Evolutionary conservation across 2,888 invertebrate genomes (phyloP).

Genomic region (Epirrhoe alternata): DNA sequence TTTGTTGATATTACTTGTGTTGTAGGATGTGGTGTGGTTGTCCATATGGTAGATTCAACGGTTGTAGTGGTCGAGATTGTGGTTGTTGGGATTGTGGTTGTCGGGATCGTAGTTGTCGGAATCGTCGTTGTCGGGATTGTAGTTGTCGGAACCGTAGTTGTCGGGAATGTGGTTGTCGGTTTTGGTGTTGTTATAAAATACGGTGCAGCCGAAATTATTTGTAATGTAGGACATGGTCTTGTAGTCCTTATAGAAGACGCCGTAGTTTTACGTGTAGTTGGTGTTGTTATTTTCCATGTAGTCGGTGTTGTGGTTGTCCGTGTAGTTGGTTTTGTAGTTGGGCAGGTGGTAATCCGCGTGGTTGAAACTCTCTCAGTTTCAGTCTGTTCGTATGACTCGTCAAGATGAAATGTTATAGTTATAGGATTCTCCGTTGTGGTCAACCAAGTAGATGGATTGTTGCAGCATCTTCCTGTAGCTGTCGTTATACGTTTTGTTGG

Average conservation of each 20-base stretch:
- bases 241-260: slow-evolving; percentile 10
- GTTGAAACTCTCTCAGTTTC: no score
- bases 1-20: slow-evolving; percentile 5
- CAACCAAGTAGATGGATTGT: no score
- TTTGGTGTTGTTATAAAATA: neutral
- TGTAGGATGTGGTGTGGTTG: neutral
- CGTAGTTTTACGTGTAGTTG: neutral
- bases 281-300: neutral
- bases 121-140: no score
- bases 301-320: neutral
- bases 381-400: no score
- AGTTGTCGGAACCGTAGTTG: no score
- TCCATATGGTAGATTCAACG: neutral
- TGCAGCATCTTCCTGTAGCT: no score
- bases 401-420: no score
- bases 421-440: no score
- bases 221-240: slow-evolving; percentile 1
- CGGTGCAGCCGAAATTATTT: slow-evolving; percentile 1
- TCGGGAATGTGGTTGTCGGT: neutral
- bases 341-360: no score
- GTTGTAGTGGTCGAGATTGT: neutral
- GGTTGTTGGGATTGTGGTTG: neutral
- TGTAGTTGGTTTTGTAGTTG: neutral
- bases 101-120: neutral
- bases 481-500: no score